Percentiles rank a stretch among this genome's conserved stretches.
Conservation (phyloP, 2,888 invertebrate genomes). For the Stomorhina lunata region DNA sequence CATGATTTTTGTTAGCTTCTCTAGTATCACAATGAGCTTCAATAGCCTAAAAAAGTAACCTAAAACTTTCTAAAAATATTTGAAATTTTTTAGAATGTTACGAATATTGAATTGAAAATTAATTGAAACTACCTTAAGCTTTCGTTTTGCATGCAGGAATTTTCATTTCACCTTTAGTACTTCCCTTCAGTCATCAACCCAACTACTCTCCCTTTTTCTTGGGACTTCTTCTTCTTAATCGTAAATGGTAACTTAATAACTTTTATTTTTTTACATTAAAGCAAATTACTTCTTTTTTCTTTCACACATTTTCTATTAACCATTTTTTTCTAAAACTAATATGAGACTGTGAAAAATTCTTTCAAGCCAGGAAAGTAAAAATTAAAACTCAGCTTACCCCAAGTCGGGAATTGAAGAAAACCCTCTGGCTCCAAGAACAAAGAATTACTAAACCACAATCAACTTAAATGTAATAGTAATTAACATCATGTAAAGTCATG, state of each 20-base stretch:
- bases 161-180: background rate
- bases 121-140: too few relatives aligned
- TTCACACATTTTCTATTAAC: background rate
- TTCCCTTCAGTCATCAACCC: background rate
- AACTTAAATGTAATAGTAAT: constrained; percentile 10
- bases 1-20: too few relatives aligned
- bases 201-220: constrained; percentile 49
- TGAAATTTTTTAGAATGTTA: too few relatives aligned
- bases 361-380: constrained; percentile 22
- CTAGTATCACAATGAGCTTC: too few relatives aligned
- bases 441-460: constrained; percentile 21
- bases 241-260: constrained; percentile 38
- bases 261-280: constrained; percentile 25
- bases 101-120: too few relatives aligned
- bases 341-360: constrained; percentile 29
- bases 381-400: constrained; percentile 13
- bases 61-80: too few relatives aligned
- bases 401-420: background rate
- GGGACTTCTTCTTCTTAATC: background rate
- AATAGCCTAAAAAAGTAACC: too few relatives aligned
- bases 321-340: background rate
- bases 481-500: constrained; percentile 47
- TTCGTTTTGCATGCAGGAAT: too few relatives aligned
- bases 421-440: background rate
- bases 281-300: constrained; percentile 25